Base-by-base conservation (phyloP, 2,888 invertebrate genomes). In the Archips xylosteana region DNA sequence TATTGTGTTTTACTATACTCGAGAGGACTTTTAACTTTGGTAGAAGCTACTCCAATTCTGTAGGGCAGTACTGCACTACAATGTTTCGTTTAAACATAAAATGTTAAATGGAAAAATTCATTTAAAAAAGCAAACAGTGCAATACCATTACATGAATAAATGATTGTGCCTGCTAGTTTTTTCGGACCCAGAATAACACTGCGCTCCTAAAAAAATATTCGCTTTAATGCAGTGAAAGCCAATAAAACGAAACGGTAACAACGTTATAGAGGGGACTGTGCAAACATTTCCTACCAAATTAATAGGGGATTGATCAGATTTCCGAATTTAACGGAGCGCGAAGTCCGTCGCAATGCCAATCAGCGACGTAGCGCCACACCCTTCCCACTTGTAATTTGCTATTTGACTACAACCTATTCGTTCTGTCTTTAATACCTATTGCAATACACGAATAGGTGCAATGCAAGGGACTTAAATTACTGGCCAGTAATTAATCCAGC, bases 301-400 rank as follows among this genome's bases (percentile, higher is more conserved):
- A 91, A 89, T 89, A 82, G 87, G 81, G 87, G 85, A 89, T 89
- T 91, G 89, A 92, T 92, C 91, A 88, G 91, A 92, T 92, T 92
- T 93, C 92, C 93, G 89, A 82, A 83, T 84, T 84, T 87, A 90
- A 86, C 86, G 88, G 86, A 82, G 85, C 88, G 86, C 82, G 85
- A 87, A 85, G 86, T 90, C 90, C 89, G 87, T 92, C 89, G 92
- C 89, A 90, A 91, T 90, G 92, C 91, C 92, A 93, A 93, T 93
- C 91, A 92, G 85, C 82, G 78, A 77, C 75, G 77, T 75, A 75
- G 47, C 65, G 70, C 60, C 65, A 49, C 65, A 60, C 77, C 78
- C 76, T 72, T 64, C 73, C 77, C 74, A 77, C 75, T 78, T 76
- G 77, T 79, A 78, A 79, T 81, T 79, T 78, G 77, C 77, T 79